phyloP scores from a whole-genome alignment of 2,888 invertebrate genomes.

The Meiosimyza decipiens region DNA sequence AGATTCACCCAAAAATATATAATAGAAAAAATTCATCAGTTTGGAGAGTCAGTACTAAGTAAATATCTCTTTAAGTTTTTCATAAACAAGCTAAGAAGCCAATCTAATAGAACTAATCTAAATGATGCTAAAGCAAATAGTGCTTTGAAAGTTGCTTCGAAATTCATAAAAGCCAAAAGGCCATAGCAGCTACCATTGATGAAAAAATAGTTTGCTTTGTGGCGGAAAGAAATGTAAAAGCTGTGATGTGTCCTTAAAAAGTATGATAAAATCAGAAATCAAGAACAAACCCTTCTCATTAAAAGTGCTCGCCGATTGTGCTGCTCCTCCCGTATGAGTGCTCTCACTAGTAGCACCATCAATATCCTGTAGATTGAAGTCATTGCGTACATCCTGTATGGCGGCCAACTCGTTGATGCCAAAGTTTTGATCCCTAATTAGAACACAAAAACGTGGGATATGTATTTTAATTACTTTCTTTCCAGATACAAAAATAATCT shows the following conservation, averaged over 20 bases:
- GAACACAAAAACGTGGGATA: constrained; percentile 58
- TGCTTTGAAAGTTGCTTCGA: no score
- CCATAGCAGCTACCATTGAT: no score
- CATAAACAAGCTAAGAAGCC: no score
- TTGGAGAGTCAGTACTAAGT: no score
- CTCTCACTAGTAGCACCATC: constrained; percentile 55
- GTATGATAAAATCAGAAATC: background rate
- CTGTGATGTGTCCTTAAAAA: background rate
- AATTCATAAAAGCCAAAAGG: no score
- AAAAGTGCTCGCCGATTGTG: constrained; percentile 69
- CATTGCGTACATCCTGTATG: constrained; percentile 69
- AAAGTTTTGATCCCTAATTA: constrained; percentile 71
- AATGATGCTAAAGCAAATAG: no score
- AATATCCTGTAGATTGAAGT: constrained; percentile 74
- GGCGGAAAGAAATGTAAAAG: no score
- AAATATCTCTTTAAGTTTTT: no score
- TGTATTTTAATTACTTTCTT: background rate
- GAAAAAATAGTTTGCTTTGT: no score
- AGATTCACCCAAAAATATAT: no score
- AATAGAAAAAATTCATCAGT: no score
- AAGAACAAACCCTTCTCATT: constrained; percentile 74
- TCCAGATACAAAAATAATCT: background rate
- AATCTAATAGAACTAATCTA: no score
- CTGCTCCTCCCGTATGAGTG: constrained; percentile 54
- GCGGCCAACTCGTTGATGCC: constrained; percentile 71